Percentiles rank a stretch among this genome's conserved stretches.
phyloP scores from a whole-genome alignment of 2,113 vertebrate genomes.

The Semnopithecus entellus region DNA sequence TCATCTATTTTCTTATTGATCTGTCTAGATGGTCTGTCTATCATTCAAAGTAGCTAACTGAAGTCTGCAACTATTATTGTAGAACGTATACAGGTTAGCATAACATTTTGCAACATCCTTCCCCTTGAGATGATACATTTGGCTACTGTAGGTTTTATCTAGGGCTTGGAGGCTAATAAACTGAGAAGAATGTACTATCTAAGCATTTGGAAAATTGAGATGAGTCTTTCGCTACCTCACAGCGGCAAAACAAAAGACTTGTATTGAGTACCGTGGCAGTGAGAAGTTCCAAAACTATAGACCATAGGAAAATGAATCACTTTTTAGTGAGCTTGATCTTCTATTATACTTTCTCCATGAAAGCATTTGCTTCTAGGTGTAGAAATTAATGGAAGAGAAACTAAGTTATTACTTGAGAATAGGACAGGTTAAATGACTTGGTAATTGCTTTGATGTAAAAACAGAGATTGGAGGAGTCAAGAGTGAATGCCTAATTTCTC shows the following conservation, averaged over 20 bases:
- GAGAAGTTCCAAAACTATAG: not conserved
- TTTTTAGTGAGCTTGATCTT: not conserved
- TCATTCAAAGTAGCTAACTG: not conserved
- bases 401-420: not conserved
- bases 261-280: fast-evolving
- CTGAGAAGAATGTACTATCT: not conserved
- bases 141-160: not conserved
- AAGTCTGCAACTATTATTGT: not conserved
- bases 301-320: not conserved
- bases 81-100: not conserved
- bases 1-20: too few species aligned
- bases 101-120: not conserved
- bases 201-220: not conserved
- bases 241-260: not conserved
- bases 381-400: not conserved
- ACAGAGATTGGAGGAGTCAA: not conserved
- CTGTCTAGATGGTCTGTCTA: not conserved
- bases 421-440: not conserved
- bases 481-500: not conserved
- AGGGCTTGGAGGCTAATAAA: not conserved
- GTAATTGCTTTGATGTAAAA: not conserved
- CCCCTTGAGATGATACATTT: not conserved
- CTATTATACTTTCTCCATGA: not conserved
- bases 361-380: not conserved
- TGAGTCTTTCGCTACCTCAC: not conserved